Evolutionary conservation across 2,797 vertebrate species (phyloP), one percentile per base, ranked within the genome.

Genomic region (Allobates femoralis): DNA sequence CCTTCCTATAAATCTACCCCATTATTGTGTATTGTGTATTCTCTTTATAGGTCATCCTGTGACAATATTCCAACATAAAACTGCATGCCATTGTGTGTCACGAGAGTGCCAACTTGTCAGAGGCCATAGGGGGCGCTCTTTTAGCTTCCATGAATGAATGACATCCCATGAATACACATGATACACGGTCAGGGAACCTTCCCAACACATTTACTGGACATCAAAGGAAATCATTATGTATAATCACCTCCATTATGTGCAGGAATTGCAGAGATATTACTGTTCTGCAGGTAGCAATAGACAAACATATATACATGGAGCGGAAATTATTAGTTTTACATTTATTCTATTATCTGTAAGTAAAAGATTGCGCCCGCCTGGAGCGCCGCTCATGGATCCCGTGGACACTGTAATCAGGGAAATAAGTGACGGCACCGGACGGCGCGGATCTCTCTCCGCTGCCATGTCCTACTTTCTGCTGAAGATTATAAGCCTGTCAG

Each of bases 401-500:
- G 32, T 3, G 23, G n/a, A 53, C 30, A 19, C 50, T 10, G n/a
- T 28, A 28, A 53, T 75, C 14, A 26, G 46, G 28, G 37, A 51
- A 53, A 75, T 75, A 74, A 50, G 21, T 51, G 12, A 50, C 10
- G 15, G 23, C 15, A n/a, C 12, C 10, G 71, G 37, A 50, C 15
- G 12, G 14, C 18, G 50, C 18, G 19, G 46, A 18, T 37, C 77
- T 79, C 55, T 23, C 19, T 55, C 55, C 15, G 32, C 4, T n/a
- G 62, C 62, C 6, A n/a, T 55, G 62, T 50, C 41, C 46, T 66
- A 30, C 46, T n/a, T 67, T 66, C 46, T 28, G 26, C 3, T 26
- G 79, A 81, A 67, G 56, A 81, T 67, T 67, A 81, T 41, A 81
- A 64, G 60, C n/a, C 64, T 51, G 62, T 53, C 79, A 51, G 60